Conservation (phyloP, 1,140 invertebrate genomes). For the Sminthurinus signatus region DNA sequence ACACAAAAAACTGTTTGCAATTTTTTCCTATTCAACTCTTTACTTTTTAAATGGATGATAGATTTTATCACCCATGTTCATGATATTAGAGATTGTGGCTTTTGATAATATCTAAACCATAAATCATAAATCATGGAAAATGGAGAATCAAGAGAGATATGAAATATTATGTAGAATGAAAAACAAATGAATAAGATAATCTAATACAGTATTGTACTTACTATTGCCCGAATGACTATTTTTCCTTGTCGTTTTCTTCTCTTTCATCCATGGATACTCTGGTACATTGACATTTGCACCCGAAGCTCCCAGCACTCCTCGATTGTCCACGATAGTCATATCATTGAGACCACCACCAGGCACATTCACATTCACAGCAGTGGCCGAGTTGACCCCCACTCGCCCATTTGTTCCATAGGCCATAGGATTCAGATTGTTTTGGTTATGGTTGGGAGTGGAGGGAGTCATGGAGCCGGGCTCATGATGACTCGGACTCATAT, state of each 20-base stretch:
- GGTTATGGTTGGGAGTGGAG: constrained; percentile 14
- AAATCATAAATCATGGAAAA: not conserved
- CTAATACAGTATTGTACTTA: constrained; percentile 31
- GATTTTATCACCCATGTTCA: too few species aligned
- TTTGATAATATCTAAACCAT: not conserved
- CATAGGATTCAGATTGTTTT: too few species aligned
- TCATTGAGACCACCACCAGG: constrained; percentile 13
- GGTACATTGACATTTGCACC: constrained; percentile 61
- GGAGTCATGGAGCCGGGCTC: constrained; percentile 22
- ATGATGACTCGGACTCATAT: constrained; percentile 39
- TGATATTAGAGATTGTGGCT: too few species aligned
- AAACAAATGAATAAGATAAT: not conserved
- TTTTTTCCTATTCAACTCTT: too few species aligned
- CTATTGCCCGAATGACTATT: constrained; percentile 75
- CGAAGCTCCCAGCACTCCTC: constrained; percentile 43
- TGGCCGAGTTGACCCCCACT: constrained; percentile 3
- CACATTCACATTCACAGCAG: constrained; percentile 4
- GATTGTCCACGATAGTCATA: not conserved
- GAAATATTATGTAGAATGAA: not conserved
- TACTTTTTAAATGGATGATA: too few species aligned
- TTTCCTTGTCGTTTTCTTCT: constrained; percentile 90
- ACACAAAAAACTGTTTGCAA: too few species aligned
- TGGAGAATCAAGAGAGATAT: not conserved
- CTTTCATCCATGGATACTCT: constrained; percentile 96
- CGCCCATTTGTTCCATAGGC: constrained; percentile 21